Evolutionary conservation across 2,888 invertebrate genomes (phyloP).

Genomic region (Laspeyria flexula): DNA sequence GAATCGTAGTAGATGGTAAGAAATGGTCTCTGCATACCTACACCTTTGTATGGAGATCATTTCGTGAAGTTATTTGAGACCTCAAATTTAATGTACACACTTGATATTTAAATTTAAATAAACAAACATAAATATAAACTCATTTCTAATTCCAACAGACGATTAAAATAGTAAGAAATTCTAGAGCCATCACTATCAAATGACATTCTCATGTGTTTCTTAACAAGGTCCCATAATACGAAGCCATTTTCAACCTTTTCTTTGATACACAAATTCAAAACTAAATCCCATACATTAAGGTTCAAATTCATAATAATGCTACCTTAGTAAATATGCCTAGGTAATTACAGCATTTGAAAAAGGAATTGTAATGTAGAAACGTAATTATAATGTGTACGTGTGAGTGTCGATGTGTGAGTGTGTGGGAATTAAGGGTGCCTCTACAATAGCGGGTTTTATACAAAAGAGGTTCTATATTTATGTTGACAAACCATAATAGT

Average conservation of each 20-base stretch:
- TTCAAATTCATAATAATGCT: constrained; percentile 42
- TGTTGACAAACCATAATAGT: constrained; percentile 26
- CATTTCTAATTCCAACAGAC: constrained; percentile 6
- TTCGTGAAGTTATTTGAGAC: too few species aligned
- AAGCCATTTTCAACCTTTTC: constrained; percentile 58
- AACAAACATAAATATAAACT: not conserved
- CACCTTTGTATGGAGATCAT: too few species aligned
- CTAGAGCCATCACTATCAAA: constrained; percentile 52
- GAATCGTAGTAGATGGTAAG: too few species aligned
- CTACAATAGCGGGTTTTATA: constrained; percentile 40
- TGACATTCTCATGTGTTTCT: constrained; percentile 75
- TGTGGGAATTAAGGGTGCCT: constrained; percentile 47
- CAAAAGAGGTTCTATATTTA: constrained; percentile 30
- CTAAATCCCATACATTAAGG: constrained; percentile 48
- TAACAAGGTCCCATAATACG: constrained; percentile 73
- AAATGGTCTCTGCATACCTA: too few species aligned
- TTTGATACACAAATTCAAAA: constrained; percentile 52
- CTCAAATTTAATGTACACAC: not conserved
- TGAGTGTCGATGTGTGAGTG: constrained; percentile 50
- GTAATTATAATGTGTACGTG: constrained; percentile 59
- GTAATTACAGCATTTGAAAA: constrained; percentile 72
- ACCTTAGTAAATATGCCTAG: constrained; percentile 58
- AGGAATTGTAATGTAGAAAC: constrained; percentile 70
- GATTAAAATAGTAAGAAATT: constrained; percentile 27
- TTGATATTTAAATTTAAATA: not conserved